phyloP scores from a whole-genome alignment of 2,888 invertebrate genomes.

The Schrankia costaestrigalis region DNA sequence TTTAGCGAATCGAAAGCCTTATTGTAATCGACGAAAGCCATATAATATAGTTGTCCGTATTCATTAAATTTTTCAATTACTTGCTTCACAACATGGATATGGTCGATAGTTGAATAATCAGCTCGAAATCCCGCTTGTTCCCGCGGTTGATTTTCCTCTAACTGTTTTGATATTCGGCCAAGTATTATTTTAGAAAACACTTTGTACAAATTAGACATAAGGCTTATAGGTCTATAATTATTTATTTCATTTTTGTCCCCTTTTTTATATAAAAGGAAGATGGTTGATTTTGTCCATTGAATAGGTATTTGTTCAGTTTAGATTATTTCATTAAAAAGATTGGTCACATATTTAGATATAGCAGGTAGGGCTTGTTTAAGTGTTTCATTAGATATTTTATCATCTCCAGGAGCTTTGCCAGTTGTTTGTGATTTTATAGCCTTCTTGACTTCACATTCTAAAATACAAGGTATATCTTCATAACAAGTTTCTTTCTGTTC shows the following conservation, averaged over 20 bases:
- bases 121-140: slow-evolving; percentile 30
- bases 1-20: slow-evolving; percentile 25
- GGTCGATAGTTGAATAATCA: slow-evolving; percentile 10
- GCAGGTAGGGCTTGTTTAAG: slow-evolving; percentile 2
- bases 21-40: slow-evolving; percentile 19
- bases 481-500: background rate
- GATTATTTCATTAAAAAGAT: slow-evolving; percentile 19
- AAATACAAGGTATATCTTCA: background rate
- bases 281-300: slow-evolving; percentile 18
- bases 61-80: slow-evolving; percentile 13
- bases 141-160: slow-evolving; percentile 23
- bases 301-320: slow-evolving; percentile 9
- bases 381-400: slow-evolving; percentile 10
- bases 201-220: slow-evolving; percentile 26
- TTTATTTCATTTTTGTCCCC: slow-evolving; percentile 19
- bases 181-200: slow-evolving; percentile 26
- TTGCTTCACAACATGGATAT: slow-evolving; percentile 14
- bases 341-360: slow-evolving; percentile 7
- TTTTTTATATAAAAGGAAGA: slow-evolving; percentile 22
- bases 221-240: slow-evolving; percentile 25
- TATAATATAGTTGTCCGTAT: background rate
- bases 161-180: slow-evolving; percentile 10
- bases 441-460: slow-evolving; percentile 3
- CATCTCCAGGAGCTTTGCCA: slow-evolving; percentile 9
- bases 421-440: slow-evolving; percentile 8